A percentile compares a stretch with the other conserved stretches of the same genome.
Evolutionary conservation across 2,797 vertebrate genomes (phyloP).

Genomic region (Anomalospiza imberbis): DNA sequence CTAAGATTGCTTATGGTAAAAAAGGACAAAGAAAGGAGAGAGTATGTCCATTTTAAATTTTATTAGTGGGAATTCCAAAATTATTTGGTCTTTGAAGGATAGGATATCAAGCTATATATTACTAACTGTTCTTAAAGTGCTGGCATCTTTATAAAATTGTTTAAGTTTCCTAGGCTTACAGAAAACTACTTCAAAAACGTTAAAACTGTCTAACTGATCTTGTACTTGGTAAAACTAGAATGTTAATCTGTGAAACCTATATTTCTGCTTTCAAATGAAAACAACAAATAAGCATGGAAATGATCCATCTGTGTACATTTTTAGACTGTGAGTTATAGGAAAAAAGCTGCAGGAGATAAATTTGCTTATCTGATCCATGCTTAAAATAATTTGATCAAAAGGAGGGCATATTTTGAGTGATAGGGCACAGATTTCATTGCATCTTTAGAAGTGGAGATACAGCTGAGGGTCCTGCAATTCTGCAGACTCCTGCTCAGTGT

Average conservation of each 20-base stretch:
- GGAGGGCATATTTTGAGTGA: background rate
- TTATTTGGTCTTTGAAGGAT: background rate
- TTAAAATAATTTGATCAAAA: background rate
- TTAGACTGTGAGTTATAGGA: background rate
- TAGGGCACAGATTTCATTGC: background rate
- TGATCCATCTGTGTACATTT: background rate
- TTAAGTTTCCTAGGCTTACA: background rate
- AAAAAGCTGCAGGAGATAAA: background rate
- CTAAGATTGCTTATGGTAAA: background rate
- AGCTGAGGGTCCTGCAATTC: background rate
- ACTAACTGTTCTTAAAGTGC: background rate
- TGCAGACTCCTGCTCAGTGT: background rate
- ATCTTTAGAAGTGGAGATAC: background rate
- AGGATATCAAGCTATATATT: background rate
- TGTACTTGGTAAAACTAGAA: background rate
- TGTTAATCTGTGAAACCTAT: background rate
- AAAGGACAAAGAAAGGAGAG: background rate
- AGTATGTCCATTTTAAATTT: background rate
- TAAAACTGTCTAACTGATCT: background rate
- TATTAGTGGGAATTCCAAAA: background rate
- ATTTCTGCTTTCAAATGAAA: background rate
- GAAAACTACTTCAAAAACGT: background rate
- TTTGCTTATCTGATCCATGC: background rate
- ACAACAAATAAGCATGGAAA: background rate
- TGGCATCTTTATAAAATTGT: background rate